Percentiles rank a stretch among this genome's conserved stretches.
These are phyloP conservation scores for Bungarus multicinctus DNA, from an alignment of 2,113 vertebrate species.

Conservation along the genomic window DNA sequence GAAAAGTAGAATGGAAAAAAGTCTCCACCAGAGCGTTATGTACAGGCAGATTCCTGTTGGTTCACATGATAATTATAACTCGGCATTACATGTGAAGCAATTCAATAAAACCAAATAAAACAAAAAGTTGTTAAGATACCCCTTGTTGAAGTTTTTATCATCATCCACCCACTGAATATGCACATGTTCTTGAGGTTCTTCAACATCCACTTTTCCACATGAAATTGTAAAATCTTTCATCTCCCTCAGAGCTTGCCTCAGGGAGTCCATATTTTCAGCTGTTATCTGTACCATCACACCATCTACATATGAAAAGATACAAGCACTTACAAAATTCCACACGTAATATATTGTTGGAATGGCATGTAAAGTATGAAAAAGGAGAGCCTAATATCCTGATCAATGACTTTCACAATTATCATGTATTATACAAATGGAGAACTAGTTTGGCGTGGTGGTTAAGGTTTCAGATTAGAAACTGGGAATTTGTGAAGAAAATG, in stretches of 20 bases:
- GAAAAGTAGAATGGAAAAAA: not conserved
- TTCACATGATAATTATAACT: not conserved
- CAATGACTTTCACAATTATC: not conserved
- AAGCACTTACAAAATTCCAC: slow-evolving; percentile 9
- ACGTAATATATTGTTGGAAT: not conserved
- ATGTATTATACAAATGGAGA: not conserved
- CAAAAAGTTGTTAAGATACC: slow-evolving; percentile 66
- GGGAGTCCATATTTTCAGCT: slow-evolving; percentile 92
- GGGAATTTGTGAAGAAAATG: not conserved
- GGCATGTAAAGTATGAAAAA: not conserved
- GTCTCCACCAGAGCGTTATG: not conserved
- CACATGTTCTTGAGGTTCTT: slow-evolving; percentile 92
- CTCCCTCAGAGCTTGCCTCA: slow-evolving; percentile 91
- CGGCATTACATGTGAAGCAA: not conserved
- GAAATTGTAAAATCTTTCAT: slow-evolving; percentile 97
- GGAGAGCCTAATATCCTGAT: not conserved
- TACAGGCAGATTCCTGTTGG: not conserved
- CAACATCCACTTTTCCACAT: slow-evolving; percentile 89
- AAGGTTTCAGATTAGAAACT: not conserved
- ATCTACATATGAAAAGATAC: slow-evolving; percentile 71
- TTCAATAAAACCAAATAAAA: not conserved
- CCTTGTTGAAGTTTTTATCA: slow-evolving; percentile 93
- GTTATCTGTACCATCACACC: slow-evolving; percentile 99
- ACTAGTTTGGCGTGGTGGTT: not conserved
- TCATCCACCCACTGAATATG: slow-evolving; percentile 96